Evolutionary conservation across 1,140 invertebrate species (phyloP).

Genomic region (Phymastichus coffea): DNA sequence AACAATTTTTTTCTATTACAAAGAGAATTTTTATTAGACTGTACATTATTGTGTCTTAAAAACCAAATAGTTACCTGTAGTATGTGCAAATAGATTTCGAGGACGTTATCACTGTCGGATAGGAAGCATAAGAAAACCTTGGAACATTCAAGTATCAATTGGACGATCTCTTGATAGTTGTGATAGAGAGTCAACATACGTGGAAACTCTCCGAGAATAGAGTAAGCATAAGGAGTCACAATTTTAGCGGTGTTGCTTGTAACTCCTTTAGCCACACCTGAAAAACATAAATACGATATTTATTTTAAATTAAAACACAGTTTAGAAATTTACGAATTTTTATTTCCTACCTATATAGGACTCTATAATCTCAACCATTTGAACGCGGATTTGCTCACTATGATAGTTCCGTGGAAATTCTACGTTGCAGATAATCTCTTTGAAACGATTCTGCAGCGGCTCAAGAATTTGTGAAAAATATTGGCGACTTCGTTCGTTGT

Average conservation of each 20-base stretch:
- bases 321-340: not conserved
- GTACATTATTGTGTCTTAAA: no score
- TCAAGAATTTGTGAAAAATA: constrained; percentile 64
- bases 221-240: constrained; percentile 66
- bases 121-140: constrained; percentile 70
- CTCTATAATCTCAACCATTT: constrained; percentile 67
- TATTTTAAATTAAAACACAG: not conserved
- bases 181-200: constrained; percentile 73
- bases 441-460: constrained; percentile 63
- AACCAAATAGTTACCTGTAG: constrained; percentile 6
- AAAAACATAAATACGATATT: constrained; percentile 24
- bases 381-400: constrained; percentile 60
- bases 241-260: constrained; percentile 61
- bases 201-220: constrained; percentile 66
- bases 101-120: constrained; percentile 56
- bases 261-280: constrained; percentile 63
- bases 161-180: constrained; percentile 79
- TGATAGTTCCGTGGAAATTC: constrained; percentile 63
- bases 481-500: constrained; percentile 36
- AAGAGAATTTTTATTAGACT: no score
- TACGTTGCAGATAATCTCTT: constrained; percentile 58
- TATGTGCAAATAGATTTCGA: constrained; percentile 18
- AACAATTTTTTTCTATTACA: no score
- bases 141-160: constrained; percentile 74
- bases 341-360: constrained; percentile 61